Percentiles rank a stretch among this genome's conserved stretches.
Conservation (phyloP, 2,797 vertebrate species). For the Mallotus villosus region DNA sequence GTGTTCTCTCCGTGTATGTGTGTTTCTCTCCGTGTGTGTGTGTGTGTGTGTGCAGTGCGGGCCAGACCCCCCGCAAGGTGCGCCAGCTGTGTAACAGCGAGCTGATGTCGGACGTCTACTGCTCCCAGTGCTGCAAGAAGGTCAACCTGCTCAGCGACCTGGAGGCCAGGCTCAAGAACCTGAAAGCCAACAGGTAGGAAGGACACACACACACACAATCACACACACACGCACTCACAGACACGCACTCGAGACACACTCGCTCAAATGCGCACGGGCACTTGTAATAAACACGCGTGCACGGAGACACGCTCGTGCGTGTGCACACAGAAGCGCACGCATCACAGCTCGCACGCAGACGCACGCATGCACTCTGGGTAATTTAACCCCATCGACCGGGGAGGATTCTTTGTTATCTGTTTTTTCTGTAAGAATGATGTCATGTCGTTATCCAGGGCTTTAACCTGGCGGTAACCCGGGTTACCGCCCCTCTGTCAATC, state of each 20-base stretch:
- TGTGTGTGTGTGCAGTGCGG: conserved; percentile 75
- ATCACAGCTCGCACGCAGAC: neutral
- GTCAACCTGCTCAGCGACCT: conserved; percentile 94
- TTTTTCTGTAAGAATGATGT: neutral
- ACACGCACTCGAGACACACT: neutral
- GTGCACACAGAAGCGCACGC: neutral
- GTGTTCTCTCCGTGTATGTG: neutral
- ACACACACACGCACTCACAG: neutral
- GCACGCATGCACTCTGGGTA: neutral
- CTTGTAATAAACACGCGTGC: neutral
- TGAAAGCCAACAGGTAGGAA: conserved; percentile 92
- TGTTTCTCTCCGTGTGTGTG: conserved; percentile 14
- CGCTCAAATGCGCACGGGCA: neutral
- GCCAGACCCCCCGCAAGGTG: conserved; percentile 90
- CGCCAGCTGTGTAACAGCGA: conserved; percentile 83
- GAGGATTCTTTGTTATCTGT: neutral
- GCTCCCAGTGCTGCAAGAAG: conserved; percentile 97
- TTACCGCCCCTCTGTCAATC: too few species aligned
- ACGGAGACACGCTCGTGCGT: neutral
- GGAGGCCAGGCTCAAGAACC: conserved; percentile 92
- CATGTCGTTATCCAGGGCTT: neutral
- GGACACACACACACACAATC: neutral
- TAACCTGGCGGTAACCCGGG: neutral
- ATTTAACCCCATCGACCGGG: neutral
- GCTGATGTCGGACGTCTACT: conserved; percentile 86